phyloP scores from a whole-genome alignment of 1,140 invertebrate genomes.

The Linepithema humile region DNA sequence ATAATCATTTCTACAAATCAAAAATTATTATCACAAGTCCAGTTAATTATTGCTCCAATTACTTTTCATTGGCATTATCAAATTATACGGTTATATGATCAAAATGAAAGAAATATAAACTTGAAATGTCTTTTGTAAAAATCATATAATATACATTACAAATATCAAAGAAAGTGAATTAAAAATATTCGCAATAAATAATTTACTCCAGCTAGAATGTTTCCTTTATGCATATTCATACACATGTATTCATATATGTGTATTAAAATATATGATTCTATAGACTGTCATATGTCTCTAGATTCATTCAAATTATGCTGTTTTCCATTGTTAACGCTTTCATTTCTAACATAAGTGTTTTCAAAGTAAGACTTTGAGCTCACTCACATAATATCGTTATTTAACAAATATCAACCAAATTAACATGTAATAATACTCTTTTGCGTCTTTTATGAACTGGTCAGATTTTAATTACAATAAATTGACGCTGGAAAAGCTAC shows the following conservation, averaged over 20 bases:
- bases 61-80: background rate
- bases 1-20: background rate
- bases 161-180: too few relatives aligned
- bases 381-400: too few relatives aligned
- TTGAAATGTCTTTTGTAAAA: too few relatives aligned
- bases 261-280: background rate
- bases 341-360: too few relatives aligned
- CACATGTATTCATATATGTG: background rate
- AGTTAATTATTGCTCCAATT: background rate
- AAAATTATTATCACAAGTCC: too few relatives aligned
- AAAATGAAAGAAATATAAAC: slow-evolving; percentile 33
- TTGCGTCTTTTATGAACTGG: background rate
- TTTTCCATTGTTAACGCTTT: too few relatives aligned
- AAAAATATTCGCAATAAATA: too few relatives aligned
- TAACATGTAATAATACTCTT: background rate
- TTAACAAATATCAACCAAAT: background rate
- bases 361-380: too few relatives aligned
- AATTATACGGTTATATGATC: background rate
- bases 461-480: background rate
- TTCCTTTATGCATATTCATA: too few relatives aligned
- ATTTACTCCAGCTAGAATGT: too few relatives aligned
- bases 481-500: background rate
- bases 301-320: too few relatives aligned
- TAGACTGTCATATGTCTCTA: background rate
- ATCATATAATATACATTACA: background rate